Evolutionary conservation across 2,888 invertebrate species (phyloP).

Genomic region (Morpho achilles): DNA sequence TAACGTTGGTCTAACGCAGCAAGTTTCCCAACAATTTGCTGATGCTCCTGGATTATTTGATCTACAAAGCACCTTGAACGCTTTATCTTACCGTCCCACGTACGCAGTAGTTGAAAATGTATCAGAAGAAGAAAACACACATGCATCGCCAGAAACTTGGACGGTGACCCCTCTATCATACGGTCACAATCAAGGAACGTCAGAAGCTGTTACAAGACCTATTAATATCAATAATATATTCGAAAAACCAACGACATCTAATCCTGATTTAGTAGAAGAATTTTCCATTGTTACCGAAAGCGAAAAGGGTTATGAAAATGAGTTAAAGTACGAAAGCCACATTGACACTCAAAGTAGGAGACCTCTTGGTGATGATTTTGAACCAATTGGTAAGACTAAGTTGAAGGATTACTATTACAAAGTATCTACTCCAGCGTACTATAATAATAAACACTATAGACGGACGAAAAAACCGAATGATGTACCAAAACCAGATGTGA

Average conservation of each 20-base stretch:
- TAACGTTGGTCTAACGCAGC: conserved; percentile 55
- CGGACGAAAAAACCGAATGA: conserved; percentile 64
- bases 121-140: conserved; percentile 50
- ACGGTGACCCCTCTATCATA: conserved; percentile 51
- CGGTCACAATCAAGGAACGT: conserved; percentile 45
- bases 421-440: conserved; percentile 62
- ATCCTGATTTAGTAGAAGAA: conserved; percentile 58
- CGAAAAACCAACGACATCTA: conserved; percentile 47
- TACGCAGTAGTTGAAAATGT: conserved; percentile 72
- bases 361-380: conserved; percentile 68
- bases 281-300: conserved; percentile 66
- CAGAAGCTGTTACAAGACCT: conserved; percentile 47
- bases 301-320: conserved; percentile 63
- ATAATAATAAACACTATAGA: conserved; percentile 51
- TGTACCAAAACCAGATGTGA: conserved; percentile 36
- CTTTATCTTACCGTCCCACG: conserved; percentile 44
- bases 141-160: conserved; percentile 59
- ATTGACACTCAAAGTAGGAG: conserved; percentile 70
- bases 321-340: conserved; percentile 60
- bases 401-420: conserved; percentile 71
- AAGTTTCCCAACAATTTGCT: conserved; percentile 50
- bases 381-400: conserved; percentile 65
- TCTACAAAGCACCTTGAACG: conserved; percentile 34
- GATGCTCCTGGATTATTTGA: conserved; percentile 44
- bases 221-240: conserved; percentile 41